Percentiles rank a stretch among this genome's conserved stretches.
Conservation (phyloP, 2,113 vertebrate genomes). For the Clinocottus analis region DNA sequence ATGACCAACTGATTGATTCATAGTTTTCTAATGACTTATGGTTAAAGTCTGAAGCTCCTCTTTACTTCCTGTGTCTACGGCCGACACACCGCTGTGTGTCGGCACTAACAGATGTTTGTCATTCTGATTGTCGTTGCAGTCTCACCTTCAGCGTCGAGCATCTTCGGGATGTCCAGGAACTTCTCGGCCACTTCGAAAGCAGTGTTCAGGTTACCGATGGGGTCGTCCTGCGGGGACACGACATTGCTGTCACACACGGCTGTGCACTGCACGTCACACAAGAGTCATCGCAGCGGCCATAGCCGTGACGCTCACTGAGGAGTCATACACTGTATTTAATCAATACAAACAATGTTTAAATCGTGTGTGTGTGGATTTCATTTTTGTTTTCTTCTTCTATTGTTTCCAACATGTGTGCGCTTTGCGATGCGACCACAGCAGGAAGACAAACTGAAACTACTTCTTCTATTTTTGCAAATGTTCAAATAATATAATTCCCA, state of each 20-base stretch:
- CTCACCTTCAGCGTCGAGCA: slow-evolving; percentile 92
- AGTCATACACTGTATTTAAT: not conserved
- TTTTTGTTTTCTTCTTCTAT: too few species aligned
- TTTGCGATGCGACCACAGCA: not conserved
- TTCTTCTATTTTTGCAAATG: not conserved
- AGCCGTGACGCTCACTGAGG: not conserved
- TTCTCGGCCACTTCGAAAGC: slow-evolving; percentile 95
- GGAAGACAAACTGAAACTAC: not conserved
- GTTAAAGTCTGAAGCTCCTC: not conserved
- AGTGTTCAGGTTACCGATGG: slow-evolving; percentile 91
- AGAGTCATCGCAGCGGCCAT: not conserved
- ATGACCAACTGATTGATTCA: too few species aligned
- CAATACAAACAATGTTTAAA: not conserved
- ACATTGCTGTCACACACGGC: not conserved
- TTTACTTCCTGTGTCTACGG: too few species aligned
- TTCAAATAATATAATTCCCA: not conserved
- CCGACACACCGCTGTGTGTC: not conserved
- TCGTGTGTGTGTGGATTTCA: not conserved
- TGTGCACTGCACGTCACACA: not conserved
- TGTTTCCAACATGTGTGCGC: not conserved
- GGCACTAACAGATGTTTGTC: not conserved
- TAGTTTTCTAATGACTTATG: not conserved
- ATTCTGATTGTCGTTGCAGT: not conserved
- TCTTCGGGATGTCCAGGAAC: slow-evolving; percentile 93
- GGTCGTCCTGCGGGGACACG: slow-evolving; percentile 86